A percentile compares a stretch with the other conserved stretches of the same genome.
Evolutionary conservation across 2,113 vertebrate species (phyloP).

Genomic region (Oenanthe melanoleuca): DNA sequence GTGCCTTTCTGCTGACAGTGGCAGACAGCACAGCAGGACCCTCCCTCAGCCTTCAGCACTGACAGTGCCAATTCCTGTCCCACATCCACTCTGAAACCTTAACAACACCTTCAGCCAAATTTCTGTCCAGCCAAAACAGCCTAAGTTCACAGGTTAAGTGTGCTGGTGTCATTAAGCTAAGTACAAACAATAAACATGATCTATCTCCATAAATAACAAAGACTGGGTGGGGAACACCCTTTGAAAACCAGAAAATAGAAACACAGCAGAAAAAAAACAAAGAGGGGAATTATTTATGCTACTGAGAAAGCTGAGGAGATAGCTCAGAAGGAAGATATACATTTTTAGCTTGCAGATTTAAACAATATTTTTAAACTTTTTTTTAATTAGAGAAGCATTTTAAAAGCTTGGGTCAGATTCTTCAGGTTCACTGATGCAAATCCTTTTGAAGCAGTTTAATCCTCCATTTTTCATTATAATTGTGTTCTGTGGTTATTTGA

Average conservation of each 20-base stretch:
- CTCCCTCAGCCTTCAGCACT: background rate
- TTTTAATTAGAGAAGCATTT: background rate
- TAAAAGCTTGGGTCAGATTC: background rate
- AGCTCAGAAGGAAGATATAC: background rate
- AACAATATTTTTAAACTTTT: background rate
- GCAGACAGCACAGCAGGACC: background rate
- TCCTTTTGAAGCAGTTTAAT: background rate
- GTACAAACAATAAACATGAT: background rate
- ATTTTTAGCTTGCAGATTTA: background rate
- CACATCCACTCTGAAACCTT: background rate
- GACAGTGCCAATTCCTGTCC: background rate
- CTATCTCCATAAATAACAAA: background rate
- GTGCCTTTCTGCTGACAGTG: background rate
- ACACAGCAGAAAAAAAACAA: background rate
- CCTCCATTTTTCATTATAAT: background rate
- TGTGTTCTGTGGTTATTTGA: background rate
- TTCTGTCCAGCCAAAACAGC: background rate
- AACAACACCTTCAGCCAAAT: slow-evolving; percentile 19
- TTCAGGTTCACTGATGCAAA: background rate
- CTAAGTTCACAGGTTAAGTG: background rate
- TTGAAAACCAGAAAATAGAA: slow-evolving; percentile 13
- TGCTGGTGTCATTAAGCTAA: background rate
- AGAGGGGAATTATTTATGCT: background rate
- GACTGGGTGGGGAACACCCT: background rate
- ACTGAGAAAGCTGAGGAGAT: background rate